Percentiles rank a stretch among this genome's conserved stretches.
Conservation (phyloP, 2,888 invertebrate genomes). For the Elysia crispata region DNA sequence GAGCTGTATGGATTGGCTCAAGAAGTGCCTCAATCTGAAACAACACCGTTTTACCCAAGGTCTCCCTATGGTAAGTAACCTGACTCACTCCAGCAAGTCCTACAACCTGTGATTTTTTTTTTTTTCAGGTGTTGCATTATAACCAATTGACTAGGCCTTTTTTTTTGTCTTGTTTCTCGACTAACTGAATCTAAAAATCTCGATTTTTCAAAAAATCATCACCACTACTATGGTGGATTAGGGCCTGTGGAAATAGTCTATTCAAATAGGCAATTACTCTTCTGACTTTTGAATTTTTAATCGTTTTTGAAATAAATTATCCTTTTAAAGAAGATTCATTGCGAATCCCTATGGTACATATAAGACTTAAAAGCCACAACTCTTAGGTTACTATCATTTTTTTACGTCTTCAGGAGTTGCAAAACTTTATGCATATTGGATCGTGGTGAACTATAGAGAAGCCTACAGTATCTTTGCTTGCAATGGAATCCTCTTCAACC, state of each 20-base stretch:
- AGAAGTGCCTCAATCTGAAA: constrained; percentile 78
- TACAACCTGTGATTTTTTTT: background rate
- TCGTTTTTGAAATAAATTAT: too few species aligned
- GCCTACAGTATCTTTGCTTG: constrained; percentile 77
- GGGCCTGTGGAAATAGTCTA: too few species aligned
- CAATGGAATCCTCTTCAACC: constrained; percentile 78
- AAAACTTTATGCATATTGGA: constrained; percentile 78
- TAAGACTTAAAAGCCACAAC: background rate
- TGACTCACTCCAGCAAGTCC: background rate
- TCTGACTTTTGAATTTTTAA: too few species aligned
- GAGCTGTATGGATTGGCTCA: constrained; percentile 78
- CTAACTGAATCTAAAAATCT: too few species aligned
- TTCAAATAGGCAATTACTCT: too few species aligned
- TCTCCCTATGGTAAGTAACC: constrained; percentile 76
- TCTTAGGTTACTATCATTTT: background rate
- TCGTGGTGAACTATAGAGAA: constrained; percentile 77
- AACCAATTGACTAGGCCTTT: too few species aligned
- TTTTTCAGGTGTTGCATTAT: background rate
- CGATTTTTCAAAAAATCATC: too few species aligned
- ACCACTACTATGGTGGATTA: too few species aligned
- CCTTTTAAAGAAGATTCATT: too few species aligned
- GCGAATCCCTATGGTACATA: too few species aligned
- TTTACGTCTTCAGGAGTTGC: constrained; percentile 71
- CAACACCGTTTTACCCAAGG: constrained; percentile 78
- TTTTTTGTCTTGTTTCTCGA: too few species aligned